Conservation (phyloP, 2,888 invertebrate genomes). For the Heliconius ismenius region DNA sequence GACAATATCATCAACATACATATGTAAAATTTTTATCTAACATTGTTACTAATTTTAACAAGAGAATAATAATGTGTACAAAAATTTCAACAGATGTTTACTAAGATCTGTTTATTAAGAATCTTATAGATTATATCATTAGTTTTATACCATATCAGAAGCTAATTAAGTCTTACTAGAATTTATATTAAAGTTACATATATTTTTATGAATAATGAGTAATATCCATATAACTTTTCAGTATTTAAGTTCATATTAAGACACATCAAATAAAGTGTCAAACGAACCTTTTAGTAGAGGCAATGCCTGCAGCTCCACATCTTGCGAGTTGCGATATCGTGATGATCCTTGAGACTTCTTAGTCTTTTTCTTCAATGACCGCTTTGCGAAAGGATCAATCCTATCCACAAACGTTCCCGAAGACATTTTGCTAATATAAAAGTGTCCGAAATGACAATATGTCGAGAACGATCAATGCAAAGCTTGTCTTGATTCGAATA, state of each 20-base stretch:
- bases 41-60: background rate
- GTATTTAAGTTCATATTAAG: background rate
- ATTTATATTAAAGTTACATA: background rate
- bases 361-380: constrained; percentile 98
- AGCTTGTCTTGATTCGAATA: constrained; percentile 77
- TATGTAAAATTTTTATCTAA: background rate
- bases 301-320: constrained; percentile 97
- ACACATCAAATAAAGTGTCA: background rate
- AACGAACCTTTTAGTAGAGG: constrained; percentile 97
- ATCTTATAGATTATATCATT: background rate
- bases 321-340: constrained; percentile 98
- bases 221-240: background rate
- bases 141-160: background rate
- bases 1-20: background rate
- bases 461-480: constrained; percentile 78
- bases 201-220: background rate
- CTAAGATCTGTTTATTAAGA: background rate
- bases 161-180: background rate
- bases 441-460: constrained; percentile 79
- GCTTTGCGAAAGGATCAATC: constrained; percentile 99
- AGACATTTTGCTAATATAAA: constrained; percentile 83
- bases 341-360: constrained; percentile 99
- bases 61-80: background rate
- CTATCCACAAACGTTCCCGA: constrained; percentile 98
- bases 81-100: background rate